These are phyloP conservation scores for Peromyscus nudipes DNA, from an alignment of 2,797 vertebrate species.

Conservation along the genomic window DNA sequence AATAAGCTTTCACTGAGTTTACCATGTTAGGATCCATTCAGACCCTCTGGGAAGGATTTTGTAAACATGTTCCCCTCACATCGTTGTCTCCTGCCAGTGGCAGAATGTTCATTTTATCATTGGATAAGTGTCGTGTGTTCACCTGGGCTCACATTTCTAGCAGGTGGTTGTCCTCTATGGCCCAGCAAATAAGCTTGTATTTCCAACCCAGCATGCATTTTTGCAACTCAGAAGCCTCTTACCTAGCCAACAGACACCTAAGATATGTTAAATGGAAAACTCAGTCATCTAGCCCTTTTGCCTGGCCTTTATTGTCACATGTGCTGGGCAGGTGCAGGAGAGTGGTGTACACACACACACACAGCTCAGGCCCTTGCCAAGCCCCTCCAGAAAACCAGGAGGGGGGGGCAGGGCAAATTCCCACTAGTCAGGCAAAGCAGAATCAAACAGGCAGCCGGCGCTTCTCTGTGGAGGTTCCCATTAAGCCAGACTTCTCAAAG, in stretches of 20 bases:
- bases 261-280: not conserved
- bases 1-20: not conserved
- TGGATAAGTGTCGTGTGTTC: not conserved
- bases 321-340: not conserved
- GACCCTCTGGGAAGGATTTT: constrained; percentile 1
- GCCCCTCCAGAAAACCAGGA: not conserved
- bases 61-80: not conserved
- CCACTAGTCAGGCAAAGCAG: constrained; percentile 26
- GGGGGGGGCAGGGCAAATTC: not conserved
- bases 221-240: constrained; percentile 22
- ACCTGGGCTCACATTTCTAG: constrained; percentile 18
- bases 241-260: not conserved
- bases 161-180: not conserved
- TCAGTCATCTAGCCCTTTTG: not conserved
- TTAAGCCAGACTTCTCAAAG: constrained; percentile 79
- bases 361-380: not conserved
- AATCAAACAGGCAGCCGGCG: constrained; percentile 52
- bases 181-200: constrained; percentile 7
- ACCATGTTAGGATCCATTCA: not conserved
- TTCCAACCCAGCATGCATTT: constrained; percentile 6
- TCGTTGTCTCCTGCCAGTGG: not conserved
- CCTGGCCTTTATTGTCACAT: not conserved
- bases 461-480: constrained; percentile 58
- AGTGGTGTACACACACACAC: not conserved
- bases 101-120: not conserved